A percentile compares a stretch with the other conserved stretches of the same genome.
Conservation (phyloP, 2,797 vertebrate genomes). For the Amniataba percoides region DNA sequence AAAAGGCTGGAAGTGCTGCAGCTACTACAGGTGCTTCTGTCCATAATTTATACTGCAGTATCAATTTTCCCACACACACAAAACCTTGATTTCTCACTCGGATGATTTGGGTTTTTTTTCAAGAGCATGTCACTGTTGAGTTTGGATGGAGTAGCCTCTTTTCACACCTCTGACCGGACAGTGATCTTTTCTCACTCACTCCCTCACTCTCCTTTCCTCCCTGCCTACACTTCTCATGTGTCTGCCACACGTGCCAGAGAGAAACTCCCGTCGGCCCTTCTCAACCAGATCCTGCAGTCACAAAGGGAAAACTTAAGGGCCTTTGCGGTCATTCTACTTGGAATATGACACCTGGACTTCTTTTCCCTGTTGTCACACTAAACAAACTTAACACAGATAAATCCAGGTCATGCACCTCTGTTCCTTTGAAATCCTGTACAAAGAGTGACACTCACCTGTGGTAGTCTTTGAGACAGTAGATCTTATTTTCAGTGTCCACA, state of each 20-base stretch:
- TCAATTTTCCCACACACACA: background rate
- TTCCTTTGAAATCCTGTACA: constrained; percentile 2
- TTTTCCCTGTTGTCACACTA: constrained; percentile 7
- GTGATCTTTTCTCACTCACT: constrained; percentile 18
- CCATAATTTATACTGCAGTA: background rate
- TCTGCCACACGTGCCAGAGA: constrained; percentile 61
- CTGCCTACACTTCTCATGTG: constrained; percentile 66
- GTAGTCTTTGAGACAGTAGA: constrained; percentile 98
- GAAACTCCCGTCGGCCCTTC: constrained; percentile 26
- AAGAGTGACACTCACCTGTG: constrained; percentile 87
- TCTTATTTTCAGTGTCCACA: constrained; percentile 96
- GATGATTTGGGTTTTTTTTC: constrained; percentile 9
- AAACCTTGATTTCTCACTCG: constrained; percentile 18
- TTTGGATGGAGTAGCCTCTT: constrained; percentile 36
- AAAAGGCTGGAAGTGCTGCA: constrained; percentile 21
- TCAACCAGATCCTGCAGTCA: constrained; percentile 37
- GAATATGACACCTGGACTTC: constrained; percentile 44
- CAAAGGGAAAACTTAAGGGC: constrained; percentile 7
- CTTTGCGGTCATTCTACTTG: constrained; percentile 17
- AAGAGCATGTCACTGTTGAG: constrained; percentile 21
- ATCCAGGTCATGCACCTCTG: background rate
- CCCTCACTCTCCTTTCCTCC: constrained; percentile 27
- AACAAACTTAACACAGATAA: constrained; percentile 32
- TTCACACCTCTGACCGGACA: constrained; percentile 57
- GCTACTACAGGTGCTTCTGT: constrained; percentile 18